A percentile compares a stretch with the other conserved stretches of the same genome.
Evolutionary conservation across 1,140 invertebrate species (phyloP).

Genomic region (Scylla paramamosain): DNA sequence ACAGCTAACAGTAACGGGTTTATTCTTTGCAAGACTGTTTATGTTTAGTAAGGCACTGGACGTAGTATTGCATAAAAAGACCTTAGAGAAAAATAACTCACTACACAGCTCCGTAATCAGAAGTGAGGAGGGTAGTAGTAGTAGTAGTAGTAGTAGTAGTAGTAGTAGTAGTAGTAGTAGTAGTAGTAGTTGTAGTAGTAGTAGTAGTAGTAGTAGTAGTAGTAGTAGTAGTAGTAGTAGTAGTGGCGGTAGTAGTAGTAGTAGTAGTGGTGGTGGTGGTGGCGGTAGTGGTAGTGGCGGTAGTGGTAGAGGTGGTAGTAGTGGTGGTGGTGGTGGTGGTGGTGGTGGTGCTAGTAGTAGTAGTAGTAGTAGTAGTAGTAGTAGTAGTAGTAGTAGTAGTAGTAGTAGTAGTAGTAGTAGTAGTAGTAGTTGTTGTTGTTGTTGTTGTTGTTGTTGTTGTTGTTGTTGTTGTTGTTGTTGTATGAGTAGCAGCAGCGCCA

Average conservation of each 20-base stretch:
- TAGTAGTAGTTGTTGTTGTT: background rate
- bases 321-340: too few species aligned
- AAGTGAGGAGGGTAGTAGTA: background rate
- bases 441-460: background rate
- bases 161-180: background rate
- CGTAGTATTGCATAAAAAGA: too few species aligned
- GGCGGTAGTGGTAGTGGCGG: too few species aligned
- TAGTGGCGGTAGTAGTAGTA: background rate
- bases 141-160: background rate
- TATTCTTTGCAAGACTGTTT: too few species aligned
- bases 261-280: too few species aligned
- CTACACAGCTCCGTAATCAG: too few species aligned
- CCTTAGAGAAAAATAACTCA: too few species aligned
- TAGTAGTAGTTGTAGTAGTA: background rate
- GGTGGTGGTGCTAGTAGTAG: background rate
- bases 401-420: constrained; percentile 6
- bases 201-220: constrained; percentile 6
- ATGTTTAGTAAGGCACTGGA: too few species aligned
- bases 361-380: background rate
- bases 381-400: background rate
- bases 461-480: background rate
- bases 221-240: constrained; percentile 12
- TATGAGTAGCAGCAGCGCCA: background rate
- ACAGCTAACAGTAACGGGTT: too few species aligned
- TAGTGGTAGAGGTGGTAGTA: too few species aligned